Evolutionary conservation across 2,797 vertebrate species (phyloP), one percentile per base, ranked within the genome.

Genomic region (Cichlasoma orientale): DNA sequence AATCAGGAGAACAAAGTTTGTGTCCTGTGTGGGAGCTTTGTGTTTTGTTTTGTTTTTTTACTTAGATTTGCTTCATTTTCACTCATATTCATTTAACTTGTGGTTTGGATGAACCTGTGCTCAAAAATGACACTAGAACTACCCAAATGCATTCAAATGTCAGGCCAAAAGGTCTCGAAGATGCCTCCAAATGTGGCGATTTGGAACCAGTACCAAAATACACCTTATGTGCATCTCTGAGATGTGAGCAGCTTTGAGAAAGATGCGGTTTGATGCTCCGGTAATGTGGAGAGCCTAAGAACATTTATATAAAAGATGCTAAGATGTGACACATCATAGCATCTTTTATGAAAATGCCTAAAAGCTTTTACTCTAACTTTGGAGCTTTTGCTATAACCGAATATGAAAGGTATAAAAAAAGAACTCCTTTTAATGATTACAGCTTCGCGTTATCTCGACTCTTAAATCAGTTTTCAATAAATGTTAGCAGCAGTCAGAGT

Each of bases 391-490:
- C 16, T 66, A 19, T 47, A 66, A 47, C 61, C 27, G 41, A 63
- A 44, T 27, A 44, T 44, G 21, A 19, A 29, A 27, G 23, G 23
- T 14, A 66, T 7, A 47, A 16, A 66, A 47, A 47, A 18, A 29
- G 61, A 27, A 27, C 23, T 23, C 18, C 5, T 66, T 25, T 29
- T 66, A 29, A 29, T 66, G 2, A 29, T 47, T 27, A 47, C 23
- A 19, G 23, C 11, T 66, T 66, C 44, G 16, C 18, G 16, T 47
- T 47, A 47, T 66, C 23, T 47, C 47, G 3, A 47, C 50, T 29
- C 7, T 68, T 47, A 41, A 69, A 77, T 56, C 38, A 33, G 3
- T 80, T 84, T 83, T 61, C 27, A 66, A 11, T 58, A 4, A 83
- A 76, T 70, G 52, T 79, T 53, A 74, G 18, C 63, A 57, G 7